A percentile compares a stretch with the other conserved stretches of the same genome.
These are phyloP conservation scores for Variabilichromis moorii DNA, from an alignment of 2,113 vertebrate species.

Conservation along the genomic window DNA sequence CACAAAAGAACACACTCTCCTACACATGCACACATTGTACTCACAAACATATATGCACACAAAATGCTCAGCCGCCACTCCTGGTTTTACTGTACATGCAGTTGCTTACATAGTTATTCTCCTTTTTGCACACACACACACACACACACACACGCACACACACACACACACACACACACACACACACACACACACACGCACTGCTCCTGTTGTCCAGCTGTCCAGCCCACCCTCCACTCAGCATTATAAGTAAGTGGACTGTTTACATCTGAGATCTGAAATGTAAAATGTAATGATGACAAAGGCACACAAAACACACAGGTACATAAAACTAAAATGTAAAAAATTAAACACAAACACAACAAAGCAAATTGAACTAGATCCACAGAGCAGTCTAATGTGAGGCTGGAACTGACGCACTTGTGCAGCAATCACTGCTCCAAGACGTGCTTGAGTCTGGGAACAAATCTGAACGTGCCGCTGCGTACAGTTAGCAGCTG, in stretches of 20 bases:
- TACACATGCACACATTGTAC: neutral
- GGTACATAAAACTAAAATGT: neutral
- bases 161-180: neutral
- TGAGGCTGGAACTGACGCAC: neutral
- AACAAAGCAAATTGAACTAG: neutral
- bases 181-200: neutral
- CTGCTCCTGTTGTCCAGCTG: slow-evolving; percentile 19
- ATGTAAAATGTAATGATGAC: neutral
- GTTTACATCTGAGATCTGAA: neutral
- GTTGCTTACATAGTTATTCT: neutral
- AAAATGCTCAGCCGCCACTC: neutral
- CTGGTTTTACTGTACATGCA: neutral
- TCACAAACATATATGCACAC: neutral
- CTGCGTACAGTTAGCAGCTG: neutral
- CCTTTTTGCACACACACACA: neutral
- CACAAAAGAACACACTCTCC: neutral
- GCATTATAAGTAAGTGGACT: neutral
- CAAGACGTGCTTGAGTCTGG: neutral
- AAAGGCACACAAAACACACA: neutral
- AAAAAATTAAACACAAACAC: neutral
- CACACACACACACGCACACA: neutral
- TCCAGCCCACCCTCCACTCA: neutral
- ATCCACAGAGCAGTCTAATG: neutral
- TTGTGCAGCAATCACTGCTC: neutral
- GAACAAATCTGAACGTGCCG: neutral